Percentiles rank a stretch among this genome's conserved stretches.
Evolutionary conservation across 2,797 vertebrate genomes (phyloP).

Genomic region (Propithecus deckenii): DNA sequence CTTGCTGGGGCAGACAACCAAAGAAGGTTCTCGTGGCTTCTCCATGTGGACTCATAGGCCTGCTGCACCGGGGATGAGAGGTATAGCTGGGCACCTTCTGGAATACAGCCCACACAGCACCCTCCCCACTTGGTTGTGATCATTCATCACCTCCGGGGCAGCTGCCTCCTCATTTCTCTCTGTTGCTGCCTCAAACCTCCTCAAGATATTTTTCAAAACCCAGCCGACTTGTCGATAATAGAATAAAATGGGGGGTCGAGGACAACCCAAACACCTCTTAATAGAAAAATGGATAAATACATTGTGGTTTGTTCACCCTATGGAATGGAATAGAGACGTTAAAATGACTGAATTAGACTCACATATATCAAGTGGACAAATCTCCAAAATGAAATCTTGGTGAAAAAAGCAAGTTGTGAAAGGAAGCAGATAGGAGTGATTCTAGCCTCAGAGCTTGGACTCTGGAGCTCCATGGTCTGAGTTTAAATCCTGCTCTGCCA

Average conservation of each 20-base stretch:
- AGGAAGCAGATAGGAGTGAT: neutral
- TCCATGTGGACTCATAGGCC: neutral
- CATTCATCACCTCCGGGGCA: neutral
- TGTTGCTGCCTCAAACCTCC: neutral
- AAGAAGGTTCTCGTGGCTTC: neutral
- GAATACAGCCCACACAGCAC: neutral
- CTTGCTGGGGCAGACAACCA: neutral
- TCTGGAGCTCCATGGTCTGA: neutral
- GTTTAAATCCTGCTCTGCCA: neutral
- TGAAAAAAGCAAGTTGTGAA: neutral
- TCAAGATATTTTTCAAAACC: neutral
- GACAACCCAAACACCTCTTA: neutral
- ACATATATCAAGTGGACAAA: neutral
- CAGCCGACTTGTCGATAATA: neutral
- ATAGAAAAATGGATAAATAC: neutral
- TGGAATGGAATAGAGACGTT: neutral
- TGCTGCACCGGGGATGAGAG: neutral
- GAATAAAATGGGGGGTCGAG: neutral
- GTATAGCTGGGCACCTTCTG: neutral
- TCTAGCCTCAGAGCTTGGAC: neutral
- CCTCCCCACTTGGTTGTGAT: neutral
- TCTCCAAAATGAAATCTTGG: neutral
- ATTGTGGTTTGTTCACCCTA: neutral
- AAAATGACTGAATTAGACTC: neutral
- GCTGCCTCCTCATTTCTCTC: neutral